Percentiles rank a stretch among this genome's conserved stretches.
These are phyloP conservation scores for Vanessa tameamea DNA, from an alignment of 1,140 invertebrate species.

Conservation along the genomic window DNA sequence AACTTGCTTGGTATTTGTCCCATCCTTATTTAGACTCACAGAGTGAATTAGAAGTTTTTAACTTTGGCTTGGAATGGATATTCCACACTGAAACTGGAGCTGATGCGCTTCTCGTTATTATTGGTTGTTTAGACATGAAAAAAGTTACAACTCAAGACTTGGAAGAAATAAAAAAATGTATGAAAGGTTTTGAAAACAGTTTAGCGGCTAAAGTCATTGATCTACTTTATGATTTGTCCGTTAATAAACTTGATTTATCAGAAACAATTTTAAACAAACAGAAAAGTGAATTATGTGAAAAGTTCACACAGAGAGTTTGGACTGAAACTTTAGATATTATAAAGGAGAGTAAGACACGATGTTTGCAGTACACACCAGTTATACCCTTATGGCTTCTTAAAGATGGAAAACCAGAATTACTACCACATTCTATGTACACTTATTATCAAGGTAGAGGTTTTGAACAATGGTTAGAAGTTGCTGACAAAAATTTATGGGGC, in stretches of 20 bases:
- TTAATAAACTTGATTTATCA: constrained; percentile 38
- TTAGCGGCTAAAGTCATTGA: constrained; percentile 63
- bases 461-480: constrained; percentile 61
- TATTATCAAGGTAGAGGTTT: constrained; percentile 54
- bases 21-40: constrained; percentile 64
- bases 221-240: constrained; percentile 46
- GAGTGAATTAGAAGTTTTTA: constrained; percentile 62
- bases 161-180: constrained; percentile 46
- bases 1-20: constrained; percentile 68
- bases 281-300: constrained; percentile 49
- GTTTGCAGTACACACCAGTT: constrained; percentile 49
- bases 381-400: constrained; percentile 59
- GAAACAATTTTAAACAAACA: constrained; percentile 31
- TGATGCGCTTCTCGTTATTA: constrained; percentile 58
- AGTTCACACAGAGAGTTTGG: constrained; percentile 64
- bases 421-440: constrained; percentile 59
- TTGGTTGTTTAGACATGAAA: constrained; percentile 65
- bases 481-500: constrained; percentile 68
- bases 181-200: constrained; percentile 55
- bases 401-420: constrained; percentile 47
- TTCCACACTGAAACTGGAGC: constrained; percentile 51
- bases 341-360: constrained; percentile 49
- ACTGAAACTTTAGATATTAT: constrained; percentile 57
- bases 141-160: constrained; percentile 50
- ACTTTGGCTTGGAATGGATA: constrained; percentile 69